Conservation (phyloP, 2,113 vertebrate species). For the Poeciliopsis retropinna region DNA sequence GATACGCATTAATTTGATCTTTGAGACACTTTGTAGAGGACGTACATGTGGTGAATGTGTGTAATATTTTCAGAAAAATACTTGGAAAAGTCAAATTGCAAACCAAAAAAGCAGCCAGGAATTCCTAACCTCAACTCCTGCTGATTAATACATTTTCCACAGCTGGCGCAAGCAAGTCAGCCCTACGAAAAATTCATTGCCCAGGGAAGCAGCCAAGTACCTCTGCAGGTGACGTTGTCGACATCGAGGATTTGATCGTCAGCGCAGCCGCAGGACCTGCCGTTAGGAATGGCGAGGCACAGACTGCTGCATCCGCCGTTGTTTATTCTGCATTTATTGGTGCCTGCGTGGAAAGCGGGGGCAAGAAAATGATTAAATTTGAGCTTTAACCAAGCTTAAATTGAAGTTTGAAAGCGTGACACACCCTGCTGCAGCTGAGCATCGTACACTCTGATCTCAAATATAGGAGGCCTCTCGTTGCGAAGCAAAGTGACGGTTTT, state of each 20-base stretch:
- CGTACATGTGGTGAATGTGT: neutral
- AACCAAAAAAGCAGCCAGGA: constrained; percentile 12
- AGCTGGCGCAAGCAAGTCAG: neutral
- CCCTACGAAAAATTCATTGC: constrained; percentile 14
- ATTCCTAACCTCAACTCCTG: constrained; percentile 24
- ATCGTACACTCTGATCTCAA: constrained; percentile 97
- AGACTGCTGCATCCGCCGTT: constrained; percentile 96
- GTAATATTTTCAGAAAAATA: neutral
- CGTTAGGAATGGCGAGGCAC: constrained; percentile 88
- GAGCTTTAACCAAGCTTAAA: neutral
- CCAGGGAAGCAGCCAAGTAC: constrained; percentile 70
- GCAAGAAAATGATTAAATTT: neutral
- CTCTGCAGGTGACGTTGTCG: constrained; percentile 90
- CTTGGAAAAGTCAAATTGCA: constrained; percentile 7
- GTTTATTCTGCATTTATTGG: constrained; percentile 90
- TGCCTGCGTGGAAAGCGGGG: constrained; percentile 69
- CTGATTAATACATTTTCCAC: constrained; percentile 44
- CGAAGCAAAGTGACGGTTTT: constrained; percentile 90
- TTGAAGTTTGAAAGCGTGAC: neutral
- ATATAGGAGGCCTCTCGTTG: constrained; percentile 94
- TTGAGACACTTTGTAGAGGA: neutral
- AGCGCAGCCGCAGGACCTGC: constrained; percentile 90
- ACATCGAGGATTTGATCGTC: constrained; percentile 90
- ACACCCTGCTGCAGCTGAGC: constrained; percentile 95
- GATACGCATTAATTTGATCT: neutral